Percentiles rank a stretch among this genome's conserved stretches.
Conservation (phyloP, 2,797 vertebrate species). For the Sebastes itinus region DNA sequence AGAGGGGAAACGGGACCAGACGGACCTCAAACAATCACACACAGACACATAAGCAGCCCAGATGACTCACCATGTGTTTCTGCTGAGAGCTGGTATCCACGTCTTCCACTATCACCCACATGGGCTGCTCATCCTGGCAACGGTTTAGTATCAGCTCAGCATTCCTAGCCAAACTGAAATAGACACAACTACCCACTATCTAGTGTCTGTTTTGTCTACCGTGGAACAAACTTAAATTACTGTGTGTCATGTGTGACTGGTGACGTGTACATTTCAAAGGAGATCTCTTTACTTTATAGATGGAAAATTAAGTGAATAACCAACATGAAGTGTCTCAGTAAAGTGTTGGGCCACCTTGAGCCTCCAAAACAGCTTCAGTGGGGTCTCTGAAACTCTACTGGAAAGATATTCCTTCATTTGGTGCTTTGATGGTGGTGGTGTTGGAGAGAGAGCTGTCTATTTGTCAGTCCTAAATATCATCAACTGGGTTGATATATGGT, state of each 20-base stretch:
- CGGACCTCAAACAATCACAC: slow-evolving; percentile 45
- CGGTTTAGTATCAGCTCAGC: slow-evolving; percentile 1
- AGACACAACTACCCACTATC: slow-evolving; percentile 29
- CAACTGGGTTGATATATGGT: background rate
- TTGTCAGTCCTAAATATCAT: background rate
- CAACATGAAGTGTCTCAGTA: background rate
- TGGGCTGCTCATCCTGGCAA: slow-evolving; percentile 7
- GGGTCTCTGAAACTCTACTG: background rate
- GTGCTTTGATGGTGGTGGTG: background rate
- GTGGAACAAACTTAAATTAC: background rate
- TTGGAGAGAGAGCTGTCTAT: background rate
- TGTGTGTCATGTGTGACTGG: background rate
- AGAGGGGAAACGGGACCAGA: slow-evolving; percentile 50
- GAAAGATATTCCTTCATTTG: background rate
- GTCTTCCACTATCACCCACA: slow-evolving; percentile 23
- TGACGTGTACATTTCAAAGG: background rate
- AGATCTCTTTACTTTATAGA: background rate
- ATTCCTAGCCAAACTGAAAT: slow-evolving; percentile 8
- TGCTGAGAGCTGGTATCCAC: slow-evolving; percentile 9
- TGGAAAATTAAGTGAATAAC: too few relatives aligned
- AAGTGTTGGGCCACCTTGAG: background rate
- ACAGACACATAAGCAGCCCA: slow-evolving; percentile 38
- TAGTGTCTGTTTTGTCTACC: slow-evolving; percentile 46
- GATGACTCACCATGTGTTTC: slow-evolving; percentile 49
- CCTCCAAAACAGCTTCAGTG: background rate